Evolutionary conservation across 2,797 vertebrate species (phyloP), one percentile per base, ranked within the genome.

Genomic region (Podarcis siculus): DNA sequence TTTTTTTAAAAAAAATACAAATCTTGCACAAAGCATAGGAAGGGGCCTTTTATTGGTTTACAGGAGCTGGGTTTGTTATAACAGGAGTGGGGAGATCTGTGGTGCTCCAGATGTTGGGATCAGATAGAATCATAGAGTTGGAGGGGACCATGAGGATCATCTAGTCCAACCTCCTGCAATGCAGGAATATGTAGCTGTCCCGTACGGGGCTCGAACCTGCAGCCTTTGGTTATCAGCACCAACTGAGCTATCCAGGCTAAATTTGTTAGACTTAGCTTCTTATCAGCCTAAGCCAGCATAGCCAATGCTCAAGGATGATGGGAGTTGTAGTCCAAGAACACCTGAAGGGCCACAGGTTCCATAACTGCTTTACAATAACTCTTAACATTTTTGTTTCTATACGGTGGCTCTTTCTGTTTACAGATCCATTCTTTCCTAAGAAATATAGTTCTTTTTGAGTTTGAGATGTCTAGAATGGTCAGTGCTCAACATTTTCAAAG

Each of bases 381-480:
- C 23, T 64, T 73, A 58, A 13, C 4, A 49, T 66, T 72, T 73
- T 92, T 90, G n/a, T 58, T 94, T 86, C 86, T 86, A 49, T 61
- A 86, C 12, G 73, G 37, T 42, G 90, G 78, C 86, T 89, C 58
- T 87, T 37, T 32, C 64, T 92, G 49, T 4, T 55, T 81, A 39
- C 49, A 84, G 35, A 89, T 79, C 0, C 0, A 10, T 83, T 75
- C 39, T 72, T 76, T 86, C 3, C 69, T 8, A 0, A 81, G 37
- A 90, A 79, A 88, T 79, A 61, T 0, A 83, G 83, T 91, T 72
- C 85, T 25, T 19, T 90, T 90, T 90, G n/a, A 21, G 80, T 86
- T 79, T 83, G 45, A 84, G 45, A 6, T 83, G 30, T 30, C 91
- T 76, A 49, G 58, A 69, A 90, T 30, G 84, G 83, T 61, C 23